Base-by-base conservation (phyloP, 2,797 vertebrate genomes). In the Rhinophrynus dorsalis region DNA sequence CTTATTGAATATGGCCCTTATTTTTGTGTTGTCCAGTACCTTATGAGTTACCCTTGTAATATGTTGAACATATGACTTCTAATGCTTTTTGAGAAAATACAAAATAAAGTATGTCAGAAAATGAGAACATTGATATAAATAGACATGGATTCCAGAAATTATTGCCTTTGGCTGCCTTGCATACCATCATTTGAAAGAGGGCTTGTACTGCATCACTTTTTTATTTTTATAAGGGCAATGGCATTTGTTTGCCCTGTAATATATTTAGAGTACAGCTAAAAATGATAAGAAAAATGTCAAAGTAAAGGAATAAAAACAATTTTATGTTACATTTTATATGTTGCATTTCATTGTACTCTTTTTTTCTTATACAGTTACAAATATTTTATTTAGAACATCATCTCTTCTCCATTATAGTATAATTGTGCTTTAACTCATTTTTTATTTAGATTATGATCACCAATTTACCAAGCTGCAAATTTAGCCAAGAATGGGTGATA, bases 111-210 rank as follows among this genome's bases (percentile, higher is more conserved):
- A 47, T 30, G 30, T n/a, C 17, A 66, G 10, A 40, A 65, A 44
- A 55, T 40, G 20, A 27, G 21, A 66, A 29, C 37, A 55, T n/a
- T 27, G 35, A 54, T 44, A 27, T 15, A 47, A 29, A 21, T 56
- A 38, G 40, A 62, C 12, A 24, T 52, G 48, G 37, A 60, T 68
- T 44, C 29, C 56, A 68, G 26, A 26, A 59, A 58, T 23, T 20
- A 61, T 54, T 69, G 67, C 67, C 67, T 45, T 44, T 62, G 58
- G 57, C 67, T 44, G 37, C 37, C 57, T 55, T 55, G 56, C 24
- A 30, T 40, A 30, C n/a, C 37, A 32, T 45, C 35, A 54, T 61
- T 62, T 29, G 26, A 45, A 27, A 59, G 42, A 68, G 55, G 17
- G 37, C 45, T 15, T 54, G 37, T 50, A 9, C 52, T 21, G 20